Evolutionary conservation across 2,888 invertebrate species (phyloP), one percentile per base, ranked within the genome.

Genomic region (Tipula vernalis): DNA sequence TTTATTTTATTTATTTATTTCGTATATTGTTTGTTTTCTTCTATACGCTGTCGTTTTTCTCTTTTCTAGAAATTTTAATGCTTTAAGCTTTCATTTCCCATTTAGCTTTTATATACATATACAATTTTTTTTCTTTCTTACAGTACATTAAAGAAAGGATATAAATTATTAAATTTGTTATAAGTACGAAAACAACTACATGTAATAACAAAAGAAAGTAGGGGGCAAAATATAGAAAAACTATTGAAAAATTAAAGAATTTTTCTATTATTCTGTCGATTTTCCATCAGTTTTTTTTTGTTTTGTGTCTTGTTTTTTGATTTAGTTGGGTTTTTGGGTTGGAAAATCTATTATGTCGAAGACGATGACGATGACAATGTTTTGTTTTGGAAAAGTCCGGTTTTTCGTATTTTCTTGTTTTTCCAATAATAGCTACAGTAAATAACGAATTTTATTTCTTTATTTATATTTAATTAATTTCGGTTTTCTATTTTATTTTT

Each of bases 111-210:
- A 47, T 51, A 51, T 57, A 47, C n/a, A 51, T 15, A 51, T 51
- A 51, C 51, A 51, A n/a, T 15, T n/a, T 51, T 44, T 44, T 44
- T 44, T 10, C 10, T 44, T 44, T 15, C 15, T 71, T 71, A 71
- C 71, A 71, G 71, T 71, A 71, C 71, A 71, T 71, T 71, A 71
- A 71, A 71, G 71, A 71, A 71, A 71, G 71, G 71, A 71, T 71
- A 71, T 71, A 71, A 71, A 71, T 71, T 71, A 71, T 71, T 71
- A 71, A 71, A 71, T 71, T 71, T 71, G 71, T 71, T 71, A 71
- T 71, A 71, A 71, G 71, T n/a, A 71, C 71, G 71, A 71, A 71
- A 28, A 5, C 71, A 28, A 18, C 71, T 71, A 15, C 6, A 51
- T 51, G 15, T 10, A 71, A 10, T 3, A 71, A 71, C 71, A 71